Evolutionary conservation across 2,888 invertebrate species (phyloP).

Genomic region (Chaetogeoica ovagalla): DNA sequence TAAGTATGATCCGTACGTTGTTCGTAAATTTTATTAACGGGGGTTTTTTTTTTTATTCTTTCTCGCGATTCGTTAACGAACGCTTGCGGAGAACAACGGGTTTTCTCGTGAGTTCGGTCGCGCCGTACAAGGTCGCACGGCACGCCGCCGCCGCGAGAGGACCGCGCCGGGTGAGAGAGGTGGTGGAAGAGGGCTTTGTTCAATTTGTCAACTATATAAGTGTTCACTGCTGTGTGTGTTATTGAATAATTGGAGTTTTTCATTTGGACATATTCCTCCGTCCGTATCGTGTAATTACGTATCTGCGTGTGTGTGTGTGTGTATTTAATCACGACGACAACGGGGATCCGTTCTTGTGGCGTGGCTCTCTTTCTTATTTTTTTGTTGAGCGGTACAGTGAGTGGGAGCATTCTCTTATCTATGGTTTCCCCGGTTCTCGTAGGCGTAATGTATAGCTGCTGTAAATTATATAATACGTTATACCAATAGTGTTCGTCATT

Average conservation of each 20-base stretch:
- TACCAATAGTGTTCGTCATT: too few relatives aligned
- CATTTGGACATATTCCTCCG: neutral
- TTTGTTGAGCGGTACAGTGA: neutral
- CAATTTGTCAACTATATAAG: neutral
- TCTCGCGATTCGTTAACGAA: too few relatives aligned
- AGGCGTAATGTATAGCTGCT: too few relatives aligned
- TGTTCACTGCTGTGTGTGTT: too few relatives aligned
- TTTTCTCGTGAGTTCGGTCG: neutral
- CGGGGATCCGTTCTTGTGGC: neutral
- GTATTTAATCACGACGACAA: neutral
- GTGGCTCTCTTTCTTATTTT: neutral
- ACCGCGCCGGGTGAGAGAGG: slow-evolving; percentile 5
- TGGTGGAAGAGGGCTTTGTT: slow-evolving; percentile 18
- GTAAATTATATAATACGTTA: too few relatives aligned
- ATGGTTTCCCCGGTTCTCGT: too few relatives aligned
- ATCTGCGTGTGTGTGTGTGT: neutral
- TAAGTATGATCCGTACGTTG: slow-evolving; percentile 43
- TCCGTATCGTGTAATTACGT: neutral
- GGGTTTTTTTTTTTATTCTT: neutral
- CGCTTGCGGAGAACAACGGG: neutral
- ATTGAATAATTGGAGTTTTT: slow-evolving; percentile 24
- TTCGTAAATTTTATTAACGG: too few relatives aligned
- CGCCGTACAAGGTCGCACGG: neutral
- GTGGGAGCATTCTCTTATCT: too few relatives aligned
- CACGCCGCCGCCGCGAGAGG: neutral